A percentile compares a stretch with the other conserved stretches of the same genome.
Evolutionary conservation across 2,113 vertebrate genomes (phyloP).

Genomic region (Carollia perspicillata): DNA sequence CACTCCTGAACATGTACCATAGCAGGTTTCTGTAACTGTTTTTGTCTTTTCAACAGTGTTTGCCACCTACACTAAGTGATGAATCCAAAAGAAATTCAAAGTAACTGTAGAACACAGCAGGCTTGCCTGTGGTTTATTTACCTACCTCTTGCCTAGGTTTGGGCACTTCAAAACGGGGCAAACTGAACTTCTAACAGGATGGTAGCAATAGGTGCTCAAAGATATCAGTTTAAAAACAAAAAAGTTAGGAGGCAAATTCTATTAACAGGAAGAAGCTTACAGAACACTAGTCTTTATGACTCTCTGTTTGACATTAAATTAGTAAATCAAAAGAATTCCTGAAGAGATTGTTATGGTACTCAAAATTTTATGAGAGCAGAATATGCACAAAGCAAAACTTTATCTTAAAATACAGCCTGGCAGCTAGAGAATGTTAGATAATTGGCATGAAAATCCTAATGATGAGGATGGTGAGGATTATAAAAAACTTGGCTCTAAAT

Average conservation of each 20-base stretch:
- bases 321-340: not conserved
- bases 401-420: not conserved
- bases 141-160: not conserved
- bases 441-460: not conserved
- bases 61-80: not conserved
- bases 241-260: not conserved
- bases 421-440: not conserved
- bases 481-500: not conserved
- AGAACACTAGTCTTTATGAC: not conserved
- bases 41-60: not conserved
- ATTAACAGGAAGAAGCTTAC: not conserved
- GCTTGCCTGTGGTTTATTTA: not conserved
- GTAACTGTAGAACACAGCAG: not conserved
- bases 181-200: conserved; percentile 3
- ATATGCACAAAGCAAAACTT: not conserved
- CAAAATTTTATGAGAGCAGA: not conserved
- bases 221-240: not conserved
- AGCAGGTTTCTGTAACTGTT: not conserved
- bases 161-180: not conserved
- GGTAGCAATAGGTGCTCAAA: not conserved
- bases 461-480: not conserved
- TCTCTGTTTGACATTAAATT: not conserved
- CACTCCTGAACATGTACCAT: not conserved
- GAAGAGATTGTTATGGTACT: not conserved
- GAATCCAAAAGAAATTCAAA: conserved; percentile 40